phyloP scores from a whole-genome alignment of 2,888 invertebrate genomes.

The Eupithecia centaureata region DNA sequence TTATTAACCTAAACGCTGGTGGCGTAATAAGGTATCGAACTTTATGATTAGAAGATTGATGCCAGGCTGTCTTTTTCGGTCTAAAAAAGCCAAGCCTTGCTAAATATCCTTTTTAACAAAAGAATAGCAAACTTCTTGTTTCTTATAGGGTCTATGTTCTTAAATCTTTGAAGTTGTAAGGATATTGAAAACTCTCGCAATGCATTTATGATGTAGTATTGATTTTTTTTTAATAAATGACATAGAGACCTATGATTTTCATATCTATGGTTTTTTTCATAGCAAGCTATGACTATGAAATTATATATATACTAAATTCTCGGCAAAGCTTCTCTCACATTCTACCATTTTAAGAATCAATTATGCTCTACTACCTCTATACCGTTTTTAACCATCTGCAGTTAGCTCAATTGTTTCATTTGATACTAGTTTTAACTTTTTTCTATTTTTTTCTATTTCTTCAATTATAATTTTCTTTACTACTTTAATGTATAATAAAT shows the following conservation, averaged over 20 bases:
- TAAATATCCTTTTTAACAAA: neutral
- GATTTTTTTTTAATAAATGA: neutral
- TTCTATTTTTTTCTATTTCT: too few relatives aligned
- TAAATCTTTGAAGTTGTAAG: neutral
- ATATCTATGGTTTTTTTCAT: neutral
- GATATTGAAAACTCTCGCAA: neutral
- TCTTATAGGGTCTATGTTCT: neutral
- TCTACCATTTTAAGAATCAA: too few relatives aligned
- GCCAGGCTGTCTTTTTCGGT: neutral
- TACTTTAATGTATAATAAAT: too few relatives aligned
- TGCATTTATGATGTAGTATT: neutral
- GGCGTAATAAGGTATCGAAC: neutral
- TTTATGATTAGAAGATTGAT: neutral
- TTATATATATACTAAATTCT: too few relatives aligned
- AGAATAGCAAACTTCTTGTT: neutral
- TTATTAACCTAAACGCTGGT: constrained; percentile 1
- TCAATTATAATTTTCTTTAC: too few relatives aligned
- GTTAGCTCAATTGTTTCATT: too few relatives aligned
- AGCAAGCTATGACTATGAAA: too few relatives aligned
- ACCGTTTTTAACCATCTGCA: too few relatives aligned
- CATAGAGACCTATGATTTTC: neutral
- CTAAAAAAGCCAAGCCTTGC: neutral
- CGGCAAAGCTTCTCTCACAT: too few relatives aligned
- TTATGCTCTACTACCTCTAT: too few relatives aligned
- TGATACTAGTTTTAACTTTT: too few relatives aligned